Evolutionary conservation across 1,140 invertebrate genomes (phyloP).

Genomic region (Zaprionus capensis): DNA sequence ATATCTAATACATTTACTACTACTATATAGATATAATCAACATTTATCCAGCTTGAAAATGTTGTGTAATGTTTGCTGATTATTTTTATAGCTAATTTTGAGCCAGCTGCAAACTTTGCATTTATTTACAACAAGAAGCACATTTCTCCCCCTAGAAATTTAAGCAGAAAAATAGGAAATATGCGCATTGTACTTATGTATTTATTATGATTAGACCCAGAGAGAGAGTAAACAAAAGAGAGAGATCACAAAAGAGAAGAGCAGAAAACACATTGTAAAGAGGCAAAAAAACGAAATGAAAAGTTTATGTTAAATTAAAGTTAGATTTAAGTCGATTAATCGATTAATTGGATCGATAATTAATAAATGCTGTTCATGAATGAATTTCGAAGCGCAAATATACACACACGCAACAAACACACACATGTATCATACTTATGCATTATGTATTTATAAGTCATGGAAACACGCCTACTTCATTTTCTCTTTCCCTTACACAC

Average conservation of each 20-base stretch:
- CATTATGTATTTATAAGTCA: slow-evolving; percentile 25
- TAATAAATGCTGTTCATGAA: slow-evolving; percentile 59
- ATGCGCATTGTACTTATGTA: slow-evolving; percentile 5
- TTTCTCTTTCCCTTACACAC: neutral
- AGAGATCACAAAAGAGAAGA: slow-evolving; percentile 27
- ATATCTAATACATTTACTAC: neutral
- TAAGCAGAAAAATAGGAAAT: neutral
- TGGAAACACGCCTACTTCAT: slow-evolving; percentile 2
- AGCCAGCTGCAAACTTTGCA: slow-evolving; percentile 73
- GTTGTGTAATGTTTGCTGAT: neutral
- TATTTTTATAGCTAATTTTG: slow-evolving; percentile 44
- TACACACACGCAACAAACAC: slow-evolving; percentile 4
- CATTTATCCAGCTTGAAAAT: neutral
- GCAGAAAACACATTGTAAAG: slow-evolving; percentile 65
- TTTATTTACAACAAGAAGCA: slow-evolving; percentile 57
- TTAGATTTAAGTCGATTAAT: slow-evolving; percentile 6
- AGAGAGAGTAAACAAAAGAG: slow-evolving; percentile 8
- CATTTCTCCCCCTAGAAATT: neutral
- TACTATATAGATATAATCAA: neutral
- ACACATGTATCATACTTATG: slow-evolving; percentile 31
- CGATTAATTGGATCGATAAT: slow-evolving; percentile 7
- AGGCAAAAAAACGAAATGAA: slow-evolving; percentile 56
- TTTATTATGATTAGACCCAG: slow-evolving; percentile 29
- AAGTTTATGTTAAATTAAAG: slow-evolving; percentile 11
- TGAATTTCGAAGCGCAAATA: slow-evolving; percentile 41